These are phyloP conservation scores for Lagodon rhomboides DNA, from an alignment of 2,797 vertebrate genomes.

Conservation along the genomic window DNA sequence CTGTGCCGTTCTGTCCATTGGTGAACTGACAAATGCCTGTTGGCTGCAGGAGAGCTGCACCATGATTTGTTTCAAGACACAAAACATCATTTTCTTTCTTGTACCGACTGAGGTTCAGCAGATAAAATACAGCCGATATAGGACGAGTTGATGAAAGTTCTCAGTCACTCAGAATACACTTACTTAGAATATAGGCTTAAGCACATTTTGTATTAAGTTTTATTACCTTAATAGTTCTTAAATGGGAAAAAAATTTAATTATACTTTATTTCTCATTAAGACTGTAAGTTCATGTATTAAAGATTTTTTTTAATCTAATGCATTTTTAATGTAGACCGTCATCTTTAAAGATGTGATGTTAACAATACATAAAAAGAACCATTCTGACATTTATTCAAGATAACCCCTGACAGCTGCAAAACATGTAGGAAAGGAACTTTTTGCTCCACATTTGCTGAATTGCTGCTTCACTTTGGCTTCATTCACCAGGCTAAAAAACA, in stretches of 20 bases:
- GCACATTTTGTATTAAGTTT: neutral
- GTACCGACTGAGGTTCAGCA: neutral
- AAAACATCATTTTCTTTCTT: neutral
- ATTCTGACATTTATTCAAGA: neutral
- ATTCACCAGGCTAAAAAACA: neutral
- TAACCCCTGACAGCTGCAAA: neutral
- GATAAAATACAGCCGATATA: neutral
- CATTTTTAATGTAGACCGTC: neutral
- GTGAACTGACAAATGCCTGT: neutral
- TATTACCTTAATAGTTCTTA: neutral
- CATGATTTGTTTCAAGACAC: neutral
- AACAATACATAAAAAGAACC: neutral
- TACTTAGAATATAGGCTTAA: neutral
- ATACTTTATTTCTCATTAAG: neutral
- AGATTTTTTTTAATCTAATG: neutral
- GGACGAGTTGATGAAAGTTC: too few relatives aligned
- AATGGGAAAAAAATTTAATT: neutral
- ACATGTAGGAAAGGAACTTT: slow-evolving; percentile 11
- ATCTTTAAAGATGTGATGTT: neutral
- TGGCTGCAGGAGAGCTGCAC: slow-evolving; percentile 24
- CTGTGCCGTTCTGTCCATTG: neutral
- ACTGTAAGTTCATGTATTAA: neutral
- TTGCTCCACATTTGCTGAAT: slow-evolving; percentile 32
- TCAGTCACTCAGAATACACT: too few relatives aligned
- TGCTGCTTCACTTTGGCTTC: slow-evolving; percentile 25